Base-by-base conservation (phyloP, 2,888 invertebrate species). In the Deilephila elpenor region DNA sequence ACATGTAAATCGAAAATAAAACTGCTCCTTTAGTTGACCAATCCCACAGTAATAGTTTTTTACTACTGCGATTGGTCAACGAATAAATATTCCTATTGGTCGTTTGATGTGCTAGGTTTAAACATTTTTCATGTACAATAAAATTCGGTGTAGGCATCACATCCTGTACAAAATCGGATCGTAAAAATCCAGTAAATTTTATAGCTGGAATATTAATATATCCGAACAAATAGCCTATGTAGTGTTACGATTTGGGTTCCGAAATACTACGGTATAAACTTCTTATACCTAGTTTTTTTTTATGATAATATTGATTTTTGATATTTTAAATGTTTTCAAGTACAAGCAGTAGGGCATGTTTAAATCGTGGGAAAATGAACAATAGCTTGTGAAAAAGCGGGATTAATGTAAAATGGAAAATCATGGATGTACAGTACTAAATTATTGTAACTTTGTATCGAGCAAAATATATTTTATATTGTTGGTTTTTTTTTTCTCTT, bases 151-250 rank as follows among this genome's bases (percentile, higher is more conserved):
- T 62, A 67, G 67, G 67, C 67, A 51, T 25, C 51, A 67, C 51
- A 67, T 67, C 67, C 67, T 51, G 67, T 67, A 51, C 25, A 67
- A 67, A 67, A 67, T 37, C 67, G 44, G 5, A 44, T 67, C 67
- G 67, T 67, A 67, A 67, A 67, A 67, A 67, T 67, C 67, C 67
- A 67, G 67, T 67, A 67, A 51, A 67, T 51, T 67, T 67, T 67
- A 67, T 67, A 51, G 67, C 67, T 67, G 25, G 67, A 25, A 51
- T 67, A 67, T 67, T 67, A 67, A 67, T 67, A 62, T 34, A 64
- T 64, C 64, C 44, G 20, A 37, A 64, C n/a, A 64, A 59, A 62
- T 44, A 64, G 51, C 14, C 44, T 51, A 25, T 44, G 51, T 51
- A 67, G 44, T 51, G 67, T 20, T 20, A 44, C 37, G 37, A n/a